A percentile compares a stretch with the other conserved stretches of the same genome.
Evolutionary conservation across 2,113 vertebrate species (phyloP).

Genomic region (Pluvialis apricaria): DNA sequence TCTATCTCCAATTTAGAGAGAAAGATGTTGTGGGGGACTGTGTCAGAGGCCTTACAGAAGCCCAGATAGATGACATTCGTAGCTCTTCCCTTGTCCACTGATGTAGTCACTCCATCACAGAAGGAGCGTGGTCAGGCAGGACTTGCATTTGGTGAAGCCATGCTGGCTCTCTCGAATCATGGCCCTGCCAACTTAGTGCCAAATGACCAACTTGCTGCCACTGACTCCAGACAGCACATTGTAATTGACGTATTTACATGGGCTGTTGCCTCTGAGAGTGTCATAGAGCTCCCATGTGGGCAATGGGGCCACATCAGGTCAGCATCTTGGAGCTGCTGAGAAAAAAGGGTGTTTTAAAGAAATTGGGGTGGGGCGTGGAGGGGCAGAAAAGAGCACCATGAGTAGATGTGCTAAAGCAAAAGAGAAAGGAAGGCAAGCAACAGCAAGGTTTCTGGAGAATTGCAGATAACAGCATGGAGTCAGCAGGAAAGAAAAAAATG

Average conservation of each 20-base stretch:
- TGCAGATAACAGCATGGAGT: not conserved
- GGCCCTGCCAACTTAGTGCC: not conserved
- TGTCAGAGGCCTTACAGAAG: not conserved
- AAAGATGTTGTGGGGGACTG: not conserved
- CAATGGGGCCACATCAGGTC: not conserved
- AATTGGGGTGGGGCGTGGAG: not conserved
- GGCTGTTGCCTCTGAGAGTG: not conserved
- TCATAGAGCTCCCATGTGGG: not conserved
- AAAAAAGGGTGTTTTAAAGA: not conserved
- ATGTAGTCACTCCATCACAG: not conserved
- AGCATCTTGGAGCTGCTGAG: not conserved
- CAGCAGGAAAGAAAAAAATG: not conserved
- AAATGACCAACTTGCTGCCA: not conserved
- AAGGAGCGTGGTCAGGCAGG: not conserved
- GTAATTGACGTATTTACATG: fast-evolving
- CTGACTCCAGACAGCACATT: not conserved
- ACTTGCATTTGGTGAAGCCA: not conserved
- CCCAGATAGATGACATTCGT: not conserved
- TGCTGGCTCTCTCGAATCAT: not conserved
- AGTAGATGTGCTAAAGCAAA: not conserved
- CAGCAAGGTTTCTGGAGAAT: not conserved
- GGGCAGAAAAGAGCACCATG: not conserved
- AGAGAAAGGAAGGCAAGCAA: not conserved
- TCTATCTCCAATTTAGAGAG: not conserved
- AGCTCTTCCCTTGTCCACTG: not conserved